Base-by-base conservation (phyloP, 2,113 vertebrate genomes). In the Oreochromis niloticus region DNA sequence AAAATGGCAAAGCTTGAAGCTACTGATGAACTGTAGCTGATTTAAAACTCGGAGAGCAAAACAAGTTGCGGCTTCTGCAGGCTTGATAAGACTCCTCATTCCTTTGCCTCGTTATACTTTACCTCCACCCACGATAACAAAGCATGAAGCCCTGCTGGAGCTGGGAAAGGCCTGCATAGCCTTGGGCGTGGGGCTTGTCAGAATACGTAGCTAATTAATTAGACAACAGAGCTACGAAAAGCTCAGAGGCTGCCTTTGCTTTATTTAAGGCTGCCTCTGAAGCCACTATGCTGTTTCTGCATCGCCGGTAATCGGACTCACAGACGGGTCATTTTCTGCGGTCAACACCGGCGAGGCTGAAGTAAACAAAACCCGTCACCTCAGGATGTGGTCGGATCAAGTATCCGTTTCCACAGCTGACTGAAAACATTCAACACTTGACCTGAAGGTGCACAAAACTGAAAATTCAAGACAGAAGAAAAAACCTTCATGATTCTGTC, bases 191-290 rank as follows among this genome's bases (percentile, higher is more conserved):
- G 27, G 61, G 82, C 80, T 86, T 43, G 2, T 92, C 92, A 90
- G 36, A 59, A 73, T 83, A 68, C 24, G 1, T 1, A 73, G 14
- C 83, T 92, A 88, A 93, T 93, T 92, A 93, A 89, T 93, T 24
- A 87, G 86, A 92, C 86, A 85, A 57, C 52, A 24, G 85, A 57
- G 80, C 55, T 50, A 0, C 6, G 30, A 2, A 43, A 57, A 55
- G 85, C 89, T 91, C 71, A 2, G 43, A 86, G 88, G 87, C 89
- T 57, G 75, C 80, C 48, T 55, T 46, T 14, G 87, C 41, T 56
- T 90, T 89, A 91, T 90, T 91, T 88, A 85, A 73, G 80, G 71
- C 46, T 24, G 32, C 48, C 32, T 92, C 55, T 52, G 73, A 68
- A 89, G 63, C 75, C 57, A 13, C 80, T 9, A 32, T 50, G 71